Base-by-base conservation (phyloP, 2,113 vertebrate genomes). In the Ictalurus punctatus region DNA sequence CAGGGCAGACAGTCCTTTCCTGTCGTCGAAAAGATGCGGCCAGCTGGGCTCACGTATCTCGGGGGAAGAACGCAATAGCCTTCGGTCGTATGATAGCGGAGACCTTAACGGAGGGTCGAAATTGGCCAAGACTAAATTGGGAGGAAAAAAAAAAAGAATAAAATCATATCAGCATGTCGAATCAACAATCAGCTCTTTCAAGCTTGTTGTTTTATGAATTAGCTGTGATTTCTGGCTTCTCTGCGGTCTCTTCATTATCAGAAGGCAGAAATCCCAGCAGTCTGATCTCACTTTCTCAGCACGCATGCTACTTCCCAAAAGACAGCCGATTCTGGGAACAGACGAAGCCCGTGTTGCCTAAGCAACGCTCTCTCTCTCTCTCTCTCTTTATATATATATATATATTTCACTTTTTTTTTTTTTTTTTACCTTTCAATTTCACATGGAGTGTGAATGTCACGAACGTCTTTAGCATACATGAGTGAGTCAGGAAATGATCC, bases 401-500 rank as follows among this genome's bases (percentile, higher is more conserved):
- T 34, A 34, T 34, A 34, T 34, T 34, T 34, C 34, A 34, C 1
- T 34, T 34, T 34, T 34, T 34, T 34, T 34, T 34, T 34, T 34
- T 0, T 17, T 54, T 48, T 34, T 56, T 23, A 25, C 61, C 30
- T 67, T 67, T 23, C 56, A 12, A 58, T 82, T 69, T 82, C 13
- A 81, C 52, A 69, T 69, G 76, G 30, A 87, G 86, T 25, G 59
- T 87, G 76, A 87, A 81, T 48, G 74, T 61, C 74, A 81, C 27
- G 13, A 16, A 27, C 52, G 73, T 61, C 78, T 81, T 40, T 16
- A 37, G 61, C 59, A 86, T 12, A 56, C 40, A 71, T 23, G 2
- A 63, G 69, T 8, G 1, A 82, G 44, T 34, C 86, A 67, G 59
- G 34, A 54, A 81, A 80, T 30, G 17, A 65, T 48, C 61, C 34